Conservation (phyloP, 2,113 vertebrate species). For the Hypomesus transpacificus region DNA sequence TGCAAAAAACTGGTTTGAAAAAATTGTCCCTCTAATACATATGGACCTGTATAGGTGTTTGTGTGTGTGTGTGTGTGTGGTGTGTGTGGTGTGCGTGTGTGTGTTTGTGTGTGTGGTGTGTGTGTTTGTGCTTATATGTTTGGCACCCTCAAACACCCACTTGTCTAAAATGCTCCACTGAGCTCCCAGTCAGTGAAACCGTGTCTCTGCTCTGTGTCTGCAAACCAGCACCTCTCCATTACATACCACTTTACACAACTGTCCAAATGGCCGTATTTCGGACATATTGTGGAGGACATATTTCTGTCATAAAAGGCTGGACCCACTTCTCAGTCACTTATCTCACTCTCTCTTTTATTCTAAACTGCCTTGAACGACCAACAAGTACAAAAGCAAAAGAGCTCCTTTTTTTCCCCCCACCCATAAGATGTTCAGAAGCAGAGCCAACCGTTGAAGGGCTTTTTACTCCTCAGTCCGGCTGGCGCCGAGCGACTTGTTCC, state of each 20-base stretch:
- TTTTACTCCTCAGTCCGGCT: constrained; percentile 12
- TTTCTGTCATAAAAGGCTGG: neutral
- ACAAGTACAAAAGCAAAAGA: constrained; percentile 10
- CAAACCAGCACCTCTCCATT: neutral
- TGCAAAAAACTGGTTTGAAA: no score
- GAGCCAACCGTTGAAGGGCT: neutral
- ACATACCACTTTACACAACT: neutral
- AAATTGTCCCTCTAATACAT: no score
- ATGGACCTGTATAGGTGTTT: no score
- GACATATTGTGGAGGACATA: neutral
- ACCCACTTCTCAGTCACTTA: neutral
- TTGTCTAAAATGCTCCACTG: constrained; percentile 23
- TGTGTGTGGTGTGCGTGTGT: constrained; percentile 7
- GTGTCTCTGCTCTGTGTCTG: neutral
- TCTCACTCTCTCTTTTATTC: constrained; percentile 2
- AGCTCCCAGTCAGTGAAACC: neutral
- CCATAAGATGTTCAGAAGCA: neutral
- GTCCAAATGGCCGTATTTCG: constrained; percentile 13
- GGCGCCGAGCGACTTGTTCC: constrained; percentile 16
- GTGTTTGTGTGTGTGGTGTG: no score
- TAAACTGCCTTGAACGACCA: constrained; percentile 24
- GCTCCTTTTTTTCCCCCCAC: no score
- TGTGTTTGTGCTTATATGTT: neutral
- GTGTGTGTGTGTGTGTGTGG: no score
- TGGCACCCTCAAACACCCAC: no score